A percentile compares a stretch with the other conserved stretches of the same genome.
Conservation (phyloP, 2,797 vertebrate species). For the Botia kubotai region DNA sequence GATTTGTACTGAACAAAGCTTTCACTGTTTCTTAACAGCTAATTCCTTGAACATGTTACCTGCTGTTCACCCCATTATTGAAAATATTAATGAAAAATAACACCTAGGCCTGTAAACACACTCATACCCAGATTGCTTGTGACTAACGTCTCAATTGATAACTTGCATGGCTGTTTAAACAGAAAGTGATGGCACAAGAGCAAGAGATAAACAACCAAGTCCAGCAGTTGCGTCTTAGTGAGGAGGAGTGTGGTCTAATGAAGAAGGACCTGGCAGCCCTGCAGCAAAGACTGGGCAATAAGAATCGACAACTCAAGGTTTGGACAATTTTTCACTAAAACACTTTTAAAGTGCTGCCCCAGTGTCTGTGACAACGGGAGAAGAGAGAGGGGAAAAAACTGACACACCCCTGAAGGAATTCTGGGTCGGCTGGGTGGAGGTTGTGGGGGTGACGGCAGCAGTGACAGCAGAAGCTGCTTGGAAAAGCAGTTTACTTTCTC, state of each 20-base stretch:
- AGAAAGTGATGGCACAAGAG: constrained; percentile 82
- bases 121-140: constrained; percentile 44
- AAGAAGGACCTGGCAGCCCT: constrained; percentile 85
- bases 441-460: constrained; percentile 46
- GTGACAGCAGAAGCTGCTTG: constrained; percentile 73
- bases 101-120: constrained; percentile 29
- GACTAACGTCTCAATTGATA: constrained; percentile 44
- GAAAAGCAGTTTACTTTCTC: constrained; percentile 87
- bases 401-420: constrained; percentile 80
- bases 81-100: constrained; percentile 24
- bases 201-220: constrained; percentile 84
- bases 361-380: constrained; percentile 75
- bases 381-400: constrained; percentile 63
- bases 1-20: neutral
- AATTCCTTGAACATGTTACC: constrained; percentile 1
- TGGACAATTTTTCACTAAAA: constrained; percentile 63
- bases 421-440: constrained; percentile 51
- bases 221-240: constrained; percentile 75
- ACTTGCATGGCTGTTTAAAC: constrained; percentile 51
- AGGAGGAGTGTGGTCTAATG: constrained; percentile 80
- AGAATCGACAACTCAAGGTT: constrained; percentile 89
- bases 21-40: neutral
- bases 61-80: neutral
- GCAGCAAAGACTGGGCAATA: constrained; percentile 84
- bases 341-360: constrained; percentile 74